A percentile compares a stretch with the other conserved stretches of the same genome.
Conservation (phyloP, 2,113 vertebrate species). For the Macrotus californicus region DNA sequence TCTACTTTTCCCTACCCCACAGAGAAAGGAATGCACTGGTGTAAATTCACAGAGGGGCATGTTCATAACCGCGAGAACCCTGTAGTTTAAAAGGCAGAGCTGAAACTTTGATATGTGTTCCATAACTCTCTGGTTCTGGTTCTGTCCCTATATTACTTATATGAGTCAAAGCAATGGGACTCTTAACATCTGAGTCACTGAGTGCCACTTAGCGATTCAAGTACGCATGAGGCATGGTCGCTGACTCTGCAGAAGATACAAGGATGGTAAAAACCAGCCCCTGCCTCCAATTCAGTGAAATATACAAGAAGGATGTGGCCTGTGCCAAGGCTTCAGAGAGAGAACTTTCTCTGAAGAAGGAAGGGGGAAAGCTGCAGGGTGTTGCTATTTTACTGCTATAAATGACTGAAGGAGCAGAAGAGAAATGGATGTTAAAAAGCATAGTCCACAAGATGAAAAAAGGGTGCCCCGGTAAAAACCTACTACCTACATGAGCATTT, state of each 20-base stretch:
- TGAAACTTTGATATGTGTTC: background rate
- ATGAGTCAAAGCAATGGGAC: background rate
- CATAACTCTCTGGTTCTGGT: background rate
- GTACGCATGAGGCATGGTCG: background rate
- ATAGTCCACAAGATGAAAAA: background rate
- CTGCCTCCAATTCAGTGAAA: background rate
- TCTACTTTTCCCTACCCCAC: background rate
- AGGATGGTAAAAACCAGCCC: background rate
- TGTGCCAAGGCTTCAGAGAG: background rate
- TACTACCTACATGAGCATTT: background rate
- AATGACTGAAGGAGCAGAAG: background rate
- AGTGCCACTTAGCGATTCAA: background rate
- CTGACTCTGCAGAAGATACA: background rate
- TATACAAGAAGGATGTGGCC: background rate
- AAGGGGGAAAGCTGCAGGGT: no score
- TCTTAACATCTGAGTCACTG: background rate
- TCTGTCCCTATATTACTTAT: background rate
- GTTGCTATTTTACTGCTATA: background rate
- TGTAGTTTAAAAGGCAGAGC: background rate
- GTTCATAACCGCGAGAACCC: background rate
- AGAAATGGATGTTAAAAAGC: background rate
- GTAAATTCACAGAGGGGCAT: background rate
- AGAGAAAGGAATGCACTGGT: background rate
- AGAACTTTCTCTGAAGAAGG: background rate
- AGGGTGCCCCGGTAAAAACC: background rate